Base-by-base conservation (phyloP, 2,113 vertebrate genomes). In the Galemys pyrenaicus region DNA sequence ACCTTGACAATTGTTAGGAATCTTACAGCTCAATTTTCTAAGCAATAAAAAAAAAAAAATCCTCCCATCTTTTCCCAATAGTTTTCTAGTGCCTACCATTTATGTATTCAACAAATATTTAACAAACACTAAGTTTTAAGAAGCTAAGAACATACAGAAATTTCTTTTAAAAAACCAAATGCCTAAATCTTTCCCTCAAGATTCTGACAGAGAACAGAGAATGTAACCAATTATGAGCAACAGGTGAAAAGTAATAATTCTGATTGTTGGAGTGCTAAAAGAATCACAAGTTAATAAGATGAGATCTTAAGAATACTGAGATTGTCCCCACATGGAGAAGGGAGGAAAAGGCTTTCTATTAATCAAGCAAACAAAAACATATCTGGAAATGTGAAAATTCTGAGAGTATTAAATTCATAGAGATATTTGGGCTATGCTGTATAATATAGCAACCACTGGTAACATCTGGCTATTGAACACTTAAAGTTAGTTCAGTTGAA, bases 11-110 rank as follows among this genome's bases (percentile, higher is more conserved):
- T 58, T 81, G 39, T 81, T 58, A 82, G 30, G 26, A 28, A 71
- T 64, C 20, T 83, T n/a, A 8, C 15, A 93, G 51, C 85, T 51
- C 28, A 92, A 64, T 84, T 87, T 92, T 91, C 92, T 13, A 87
- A 37, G 32, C 12, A 73, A 13, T 68, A 0, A 10, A 68, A 83
- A 35, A 68, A 83, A 35, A 88, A 37, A 51, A 4, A 51, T 51
- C 5, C 2, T 15, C 9, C 16, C 2, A 67, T 71, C 24, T 46
- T 32, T 80, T 65, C 65, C 44, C 80, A 62, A 20, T 65, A 37
- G 4, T 35, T 94, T 37, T 73, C 16, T 89, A 67, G 24, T 30
- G 13, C 64, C 71, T 67, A 73, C 35, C 19, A 26, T 74, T 79
- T 78, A 39, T 17, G 16, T 82, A 19, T 68, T 82, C 24, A 41